Conservation (phyloP, 2,888 invertebrate species). For the Rambutsinella grinnellia region DNA sequence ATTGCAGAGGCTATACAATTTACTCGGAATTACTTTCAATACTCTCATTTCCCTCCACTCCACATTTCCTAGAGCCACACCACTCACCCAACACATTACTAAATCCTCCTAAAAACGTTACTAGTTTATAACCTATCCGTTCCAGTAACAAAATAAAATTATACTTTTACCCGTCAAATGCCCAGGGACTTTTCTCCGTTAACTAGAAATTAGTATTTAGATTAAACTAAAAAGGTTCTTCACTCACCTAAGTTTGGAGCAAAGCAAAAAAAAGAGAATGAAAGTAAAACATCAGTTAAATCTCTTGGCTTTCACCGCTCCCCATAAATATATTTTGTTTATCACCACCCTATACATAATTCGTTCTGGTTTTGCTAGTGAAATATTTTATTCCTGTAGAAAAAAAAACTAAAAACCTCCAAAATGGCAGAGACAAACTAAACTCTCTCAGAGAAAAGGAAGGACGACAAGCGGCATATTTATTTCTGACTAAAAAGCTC, state of each 20-base stretch:
- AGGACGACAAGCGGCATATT: not conserved
- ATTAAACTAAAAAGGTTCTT: not conserved
- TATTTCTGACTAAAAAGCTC: not conserved
- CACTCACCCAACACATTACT: not conserved
- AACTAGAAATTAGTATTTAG: slow-evolving; percentile 34
- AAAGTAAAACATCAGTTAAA: slow-evolving; percentile 47
- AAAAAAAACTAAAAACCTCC: too few species aligned
- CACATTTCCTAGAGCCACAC: not conserved
- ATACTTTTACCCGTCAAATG: not conserved
- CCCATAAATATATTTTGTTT: not conserved
- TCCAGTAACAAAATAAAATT: too few species aligned
- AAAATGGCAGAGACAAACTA: too few species aligned
- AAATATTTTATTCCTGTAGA: too few species aligned
- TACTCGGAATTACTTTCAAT: not conserved
- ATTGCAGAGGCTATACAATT: slow-evolving; percentile 10
- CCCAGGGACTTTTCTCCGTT: not conserved
- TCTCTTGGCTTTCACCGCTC: slow-evolving; percentile 35
- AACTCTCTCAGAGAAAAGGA: too few species aligned
- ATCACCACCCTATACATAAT: not conserved
- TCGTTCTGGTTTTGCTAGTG: too few species aligned
- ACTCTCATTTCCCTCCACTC: not conserved
- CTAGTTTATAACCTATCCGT: too few species aligned
- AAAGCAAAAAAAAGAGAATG: slow-evolving; percentile 69
- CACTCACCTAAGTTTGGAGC: slow-evolving; percentile 71
- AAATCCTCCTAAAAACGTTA: not conserved